Evolutionary conservation across 1,140 invertebrate genomes (phyloP), one percentile per base, ranked within the genome.

Genomic region (Ostrea edulis): DNA sequence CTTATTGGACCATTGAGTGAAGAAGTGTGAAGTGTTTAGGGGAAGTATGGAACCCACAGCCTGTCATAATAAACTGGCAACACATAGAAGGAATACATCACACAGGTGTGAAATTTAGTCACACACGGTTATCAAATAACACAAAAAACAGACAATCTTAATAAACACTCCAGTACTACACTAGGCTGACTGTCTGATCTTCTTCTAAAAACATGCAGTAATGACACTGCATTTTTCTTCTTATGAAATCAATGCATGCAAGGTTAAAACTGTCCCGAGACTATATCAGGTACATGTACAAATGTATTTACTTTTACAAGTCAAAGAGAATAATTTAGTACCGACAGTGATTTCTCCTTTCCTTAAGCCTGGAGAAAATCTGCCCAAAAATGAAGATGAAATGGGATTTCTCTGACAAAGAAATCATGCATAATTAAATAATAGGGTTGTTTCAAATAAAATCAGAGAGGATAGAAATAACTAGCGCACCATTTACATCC

Each of bases 321-420:
- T 77, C 25, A 77, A 77, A 77, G 68, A 77, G 68, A 77, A 77
- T 77, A 77, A 77, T 77, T 77, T 14, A 77, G 68, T 77, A 77
- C 25, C 12, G 20, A 25, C 25, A n/a, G 9, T 25, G 9, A 68
- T 4, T 68, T 12, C 8, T 55, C n/a, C 17, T 62, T 17, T 7
- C 55, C 55, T n/a, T n/a, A 62, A 62, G 55, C 55, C 17, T 20
- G 14, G 29, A 77, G 68, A 35, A 77, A 71, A 71, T 71, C 65
- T 71, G 65, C 2, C 8, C 65, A 71, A 71, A 71, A 35, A 20
- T 22, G 29, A 77, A 68, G 65, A 77, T 77, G 22, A 62, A 62
- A 25, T 77, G 22, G 29, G 68, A 77, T 77, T 77, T 29, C 68
- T 77, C 25, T 14, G 25, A 35, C 68, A 11, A 35, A 17, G 29